Evolutionary conservation across 2,797 vertebrate species (phyloP).

Genomic region (Adrianichthys oophorus): DNA sequence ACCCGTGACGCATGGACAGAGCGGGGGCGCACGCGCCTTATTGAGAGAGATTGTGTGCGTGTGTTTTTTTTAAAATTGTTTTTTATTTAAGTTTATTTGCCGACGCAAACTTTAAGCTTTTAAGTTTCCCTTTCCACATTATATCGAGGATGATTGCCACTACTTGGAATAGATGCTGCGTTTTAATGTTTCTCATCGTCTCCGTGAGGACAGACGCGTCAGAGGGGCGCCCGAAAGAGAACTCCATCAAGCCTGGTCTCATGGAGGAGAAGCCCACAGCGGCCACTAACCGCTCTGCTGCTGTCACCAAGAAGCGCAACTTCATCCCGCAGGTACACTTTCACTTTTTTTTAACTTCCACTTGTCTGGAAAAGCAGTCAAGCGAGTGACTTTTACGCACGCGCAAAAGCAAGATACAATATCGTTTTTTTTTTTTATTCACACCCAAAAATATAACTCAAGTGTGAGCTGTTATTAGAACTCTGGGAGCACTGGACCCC

Average conservation of each 20-base stretch:
- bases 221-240: slow-evolving; percentile 86
- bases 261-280: slow-evolving; percentile 83
- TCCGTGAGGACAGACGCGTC: slow-evolving; percentile 83
- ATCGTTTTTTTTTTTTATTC: too few relatives aligned
- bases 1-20: slow-evolving; percentile 57
- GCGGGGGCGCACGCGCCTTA: slow-evolving; percentile 38
- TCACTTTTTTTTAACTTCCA: not conserved
- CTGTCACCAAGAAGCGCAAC: slow-evolving; percentile 84
- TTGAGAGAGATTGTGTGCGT: slow-evolving; percentile 15
- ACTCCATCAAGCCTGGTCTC: slow-evolving; percentile 92
- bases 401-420: not conserved
- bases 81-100: slow-evolving; percentile 10
- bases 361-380: not conserved
- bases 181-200: slow-evolving; percentile 84
- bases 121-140: not conserved
- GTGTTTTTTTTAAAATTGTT: not conserved
- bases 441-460: slow-evolving; percentile 28
- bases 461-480: slow-evolving; percentile 69
- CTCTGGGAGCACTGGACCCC: slow-evolving; percentile 62
- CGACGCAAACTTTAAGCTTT: slow-evolving; percentile 2
- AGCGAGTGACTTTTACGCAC: slow-evolving; percentile 12
- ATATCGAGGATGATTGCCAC: slow-evolving; percentile 80
- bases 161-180: slow-evolving; percentile 84
- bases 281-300: slow-evolving; percentile 80
- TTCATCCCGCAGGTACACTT: slow-evolving; percentile 82